These are phyloP conservation scores for Chalcis sispes DNA, from an alignment of 2,888 invertebrate genomes.

Conservation along the genomic window DNA sequence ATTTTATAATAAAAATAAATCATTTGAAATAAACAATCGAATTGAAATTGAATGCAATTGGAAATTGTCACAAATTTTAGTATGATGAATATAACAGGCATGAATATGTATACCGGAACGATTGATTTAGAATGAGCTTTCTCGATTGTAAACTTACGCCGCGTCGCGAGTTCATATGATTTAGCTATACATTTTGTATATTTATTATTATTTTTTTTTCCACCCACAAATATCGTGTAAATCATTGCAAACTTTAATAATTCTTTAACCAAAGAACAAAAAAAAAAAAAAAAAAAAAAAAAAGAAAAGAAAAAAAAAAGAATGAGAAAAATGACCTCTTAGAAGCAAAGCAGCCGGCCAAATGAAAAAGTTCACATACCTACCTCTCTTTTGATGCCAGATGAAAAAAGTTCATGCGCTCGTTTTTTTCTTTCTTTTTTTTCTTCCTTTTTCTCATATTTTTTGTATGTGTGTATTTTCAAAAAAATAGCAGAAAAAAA, in stretches of 20 bases:
- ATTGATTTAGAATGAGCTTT: background rate
- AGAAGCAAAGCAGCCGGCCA: conserved; percentile 7
- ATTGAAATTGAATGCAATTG: background rate
- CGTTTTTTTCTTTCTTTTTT: conserved; percentile 14
- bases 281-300: background rate
- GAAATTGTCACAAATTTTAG: background rate
- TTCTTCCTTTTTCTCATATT: too few species aligned
- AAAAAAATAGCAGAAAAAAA: background rate
- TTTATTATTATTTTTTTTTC: too few species aligned
- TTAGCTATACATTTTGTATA: too few species aligned
- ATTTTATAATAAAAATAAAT: background rate
- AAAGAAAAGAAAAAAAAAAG: background rate
- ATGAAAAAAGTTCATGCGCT: conserved; percentile 37
- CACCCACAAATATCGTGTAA: background rate
- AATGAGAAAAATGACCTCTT: background rate
- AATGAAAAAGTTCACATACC: conserved; percentile 44
- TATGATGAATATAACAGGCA: background rate
- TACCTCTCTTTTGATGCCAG: conserved; percentile 10
- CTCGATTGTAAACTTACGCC: background rate
- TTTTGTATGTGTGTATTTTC: too few species aligned
- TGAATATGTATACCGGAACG: background rate
- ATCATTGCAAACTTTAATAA: background rate
- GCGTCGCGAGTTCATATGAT: too few species aligned
- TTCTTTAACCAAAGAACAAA: background rate
- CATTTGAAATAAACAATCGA: background rate